phyloP scores from a whole-genome alignment of 2,113 vertebrate genomes.

The Mirza zaza region DNA sequence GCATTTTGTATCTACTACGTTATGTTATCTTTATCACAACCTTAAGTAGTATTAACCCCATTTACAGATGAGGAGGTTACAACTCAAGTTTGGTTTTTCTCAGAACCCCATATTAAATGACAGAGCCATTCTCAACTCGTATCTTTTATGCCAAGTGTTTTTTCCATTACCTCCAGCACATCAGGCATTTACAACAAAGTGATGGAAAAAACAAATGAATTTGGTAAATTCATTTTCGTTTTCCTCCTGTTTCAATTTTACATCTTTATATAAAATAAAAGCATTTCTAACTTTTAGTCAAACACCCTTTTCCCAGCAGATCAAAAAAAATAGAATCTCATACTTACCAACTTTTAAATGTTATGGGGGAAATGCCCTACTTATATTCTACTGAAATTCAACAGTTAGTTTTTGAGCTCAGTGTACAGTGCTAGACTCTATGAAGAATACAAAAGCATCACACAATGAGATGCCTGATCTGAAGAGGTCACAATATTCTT shows the following conservation, averaged over 20 bases:
- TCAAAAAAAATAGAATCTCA: neutral
- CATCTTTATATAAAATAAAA: slow-evolving; percentile 55
- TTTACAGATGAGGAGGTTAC: slow-evolving; percentile 6
- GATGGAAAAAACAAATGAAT: slow-evolving; percentile 20
- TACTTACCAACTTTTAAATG: neutral
- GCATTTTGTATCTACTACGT: neutral
- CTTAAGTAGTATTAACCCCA: neutral
- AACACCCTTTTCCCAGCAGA: slow-evolving; percentile 3
- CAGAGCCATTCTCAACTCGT: neutral
- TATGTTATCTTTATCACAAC: slow-evolving; percentile 3
- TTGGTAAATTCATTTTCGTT: neutral
- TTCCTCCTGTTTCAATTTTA: slow-evolving; percentile 31
- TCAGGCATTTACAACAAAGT: neutral
- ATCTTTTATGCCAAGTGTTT: slow-evolving; percentile 16
- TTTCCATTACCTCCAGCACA: neutral
- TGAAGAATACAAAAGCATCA: neutral
- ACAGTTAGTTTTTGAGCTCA: neutral
- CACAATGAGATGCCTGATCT: neutral
- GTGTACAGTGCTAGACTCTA: neutral
- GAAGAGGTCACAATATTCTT: neutral
- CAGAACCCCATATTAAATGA: slow-evolving; percentile 1
- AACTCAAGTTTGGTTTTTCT: neutral
- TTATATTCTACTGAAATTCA: slow-evolving; percentile 22
- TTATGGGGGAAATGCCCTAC: neutral
- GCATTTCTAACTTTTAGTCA: slow-evolving; percentile 25